These are phyloP conservation scores for Eulemur rubriventer DNA, from an alignment of 2,797 vertebrate genomes.

Conservation along the genomic window DNA sequence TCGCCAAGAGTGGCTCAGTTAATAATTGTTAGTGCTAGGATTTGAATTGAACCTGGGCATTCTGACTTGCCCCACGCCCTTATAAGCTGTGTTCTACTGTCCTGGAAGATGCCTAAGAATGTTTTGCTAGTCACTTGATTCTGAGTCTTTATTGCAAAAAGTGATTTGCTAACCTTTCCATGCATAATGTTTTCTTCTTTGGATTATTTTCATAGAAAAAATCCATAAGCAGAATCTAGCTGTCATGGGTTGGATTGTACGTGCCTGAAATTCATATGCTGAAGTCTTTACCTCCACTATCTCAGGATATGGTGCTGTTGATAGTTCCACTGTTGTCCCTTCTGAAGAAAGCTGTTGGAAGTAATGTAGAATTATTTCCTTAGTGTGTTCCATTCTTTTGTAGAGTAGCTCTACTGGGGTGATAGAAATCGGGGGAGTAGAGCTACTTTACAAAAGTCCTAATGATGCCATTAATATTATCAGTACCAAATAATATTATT, in stretches of 20 bases:
- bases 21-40: neutral
- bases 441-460: neutral
- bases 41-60: neutral
- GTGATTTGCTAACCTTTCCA: neutral
- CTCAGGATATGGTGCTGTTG: neutral
- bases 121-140: neutral
- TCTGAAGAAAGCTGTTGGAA: neutral
- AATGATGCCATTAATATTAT: neutral
- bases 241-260: neutral
- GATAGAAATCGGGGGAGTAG: neutral
- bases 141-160: neutral
- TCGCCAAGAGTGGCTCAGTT: neutral
- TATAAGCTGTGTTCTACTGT: neutral
- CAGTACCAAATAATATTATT: neutral
- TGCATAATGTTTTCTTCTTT: neutral
- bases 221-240: neutral
- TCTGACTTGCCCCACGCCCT: neutral
- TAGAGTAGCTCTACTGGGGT: neutral
- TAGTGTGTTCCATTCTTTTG: neutral
- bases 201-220: neutral
- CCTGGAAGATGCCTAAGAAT: neutral
- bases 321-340: neutral
- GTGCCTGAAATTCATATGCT: neutral
- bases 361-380: neutral
- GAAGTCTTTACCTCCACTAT: neutral